Evolutionary conservation across 2,797 vertebrate genomes (phyloP).

Genomic region (Arnoldichthys spilopterus): DNA sequence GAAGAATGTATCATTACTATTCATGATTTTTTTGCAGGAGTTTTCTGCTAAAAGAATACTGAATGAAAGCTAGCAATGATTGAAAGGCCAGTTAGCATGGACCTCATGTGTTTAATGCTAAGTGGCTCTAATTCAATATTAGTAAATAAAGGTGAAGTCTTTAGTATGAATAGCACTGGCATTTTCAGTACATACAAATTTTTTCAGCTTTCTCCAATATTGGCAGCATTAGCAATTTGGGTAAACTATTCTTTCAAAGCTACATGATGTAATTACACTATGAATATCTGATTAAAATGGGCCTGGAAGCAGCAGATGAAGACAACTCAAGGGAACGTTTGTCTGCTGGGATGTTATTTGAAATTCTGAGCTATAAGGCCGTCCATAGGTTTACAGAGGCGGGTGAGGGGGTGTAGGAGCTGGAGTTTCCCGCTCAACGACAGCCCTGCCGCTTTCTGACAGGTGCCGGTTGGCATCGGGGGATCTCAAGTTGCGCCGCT

Average conservation of each 20-base stretch:
- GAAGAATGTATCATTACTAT: conserved; percentile 8
- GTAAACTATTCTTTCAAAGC: neutral
- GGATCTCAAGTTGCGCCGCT: conserved; percentile 37
- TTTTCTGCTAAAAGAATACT: neutral
- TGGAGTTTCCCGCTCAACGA: conserved; percentile 29
- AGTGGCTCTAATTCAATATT: neutral
- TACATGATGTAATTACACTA: neutral
- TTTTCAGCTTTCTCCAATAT: neutral
- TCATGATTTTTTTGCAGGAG: neutral
- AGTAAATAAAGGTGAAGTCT: neutral
- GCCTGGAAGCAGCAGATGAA: conserved; percentile 4
- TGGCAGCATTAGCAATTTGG: neutral
- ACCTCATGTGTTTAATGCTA: neutral
- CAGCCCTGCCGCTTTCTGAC: conserved; percentile 45
- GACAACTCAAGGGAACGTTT: conserved; percentile 6
- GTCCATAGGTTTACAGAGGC: conserved; percentile 9
- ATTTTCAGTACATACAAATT: neutral
- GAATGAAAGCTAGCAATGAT: neutral
- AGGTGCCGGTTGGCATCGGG: conserved; percentile 56
- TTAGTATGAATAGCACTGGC: neutral
- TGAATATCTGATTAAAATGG: neutral
- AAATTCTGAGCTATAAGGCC: neutral
- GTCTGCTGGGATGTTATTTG: neutral
- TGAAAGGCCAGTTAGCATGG: neutral
- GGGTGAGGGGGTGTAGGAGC: conserved; percentile 3